A percentile compares a stretch with the other conserved stretches of the same genome.
These are phyloP conservation scores for Corynorhinus townsendii DNA, from an alignment of 2,113 vertebrate genomes.

Conservation along the genomic window DNA sequence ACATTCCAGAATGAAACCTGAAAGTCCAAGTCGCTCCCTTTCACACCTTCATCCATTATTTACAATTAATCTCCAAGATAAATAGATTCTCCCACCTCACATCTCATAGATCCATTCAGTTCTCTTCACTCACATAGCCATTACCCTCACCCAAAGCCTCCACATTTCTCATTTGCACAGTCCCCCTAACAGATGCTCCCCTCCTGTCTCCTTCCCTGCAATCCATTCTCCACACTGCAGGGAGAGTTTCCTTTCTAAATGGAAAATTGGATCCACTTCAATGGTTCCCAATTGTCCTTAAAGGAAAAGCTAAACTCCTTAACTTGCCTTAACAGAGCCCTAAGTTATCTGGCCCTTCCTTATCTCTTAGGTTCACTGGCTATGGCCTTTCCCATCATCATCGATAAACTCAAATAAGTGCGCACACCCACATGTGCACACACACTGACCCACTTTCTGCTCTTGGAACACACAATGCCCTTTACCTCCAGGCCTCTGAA, in stretches of 20 bases:
- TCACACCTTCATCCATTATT: neutral
- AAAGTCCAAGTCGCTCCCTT: neutral
- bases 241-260: constrained; percentile 62
- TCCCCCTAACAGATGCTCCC: neutral
- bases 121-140: neutral
- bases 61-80: neutral
- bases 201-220: neutral
- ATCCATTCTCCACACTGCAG: constrained; percentile 63
- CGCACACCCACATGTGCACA: neutral
- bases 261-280: constrained; percentile 69
- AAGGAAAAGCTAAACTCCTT: constrained; percentile 58
- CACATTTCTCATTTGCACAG: neutral
- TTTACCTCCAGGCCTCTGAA: neutral
- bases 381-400: constrained; percentile 1
- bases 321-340: constrained; percentile 44
- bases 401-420: neutral
- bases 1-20: neutral
- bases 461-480: neutral
- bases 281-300: constrained; percentile 58
- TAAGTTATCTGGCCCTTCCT: constrained; percentile 1
- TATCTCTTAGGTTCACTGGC: constrained; percentile 5
- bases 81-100: no score
- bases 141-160: neutral
- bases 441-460: neutral
- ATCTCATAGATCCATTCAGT: neutral